These are phyloP conservation scores for Caenorhabditis sp. DNA, from an alignment of 2,888 invertebrate species.

Conservation along the genomic window DNA sequence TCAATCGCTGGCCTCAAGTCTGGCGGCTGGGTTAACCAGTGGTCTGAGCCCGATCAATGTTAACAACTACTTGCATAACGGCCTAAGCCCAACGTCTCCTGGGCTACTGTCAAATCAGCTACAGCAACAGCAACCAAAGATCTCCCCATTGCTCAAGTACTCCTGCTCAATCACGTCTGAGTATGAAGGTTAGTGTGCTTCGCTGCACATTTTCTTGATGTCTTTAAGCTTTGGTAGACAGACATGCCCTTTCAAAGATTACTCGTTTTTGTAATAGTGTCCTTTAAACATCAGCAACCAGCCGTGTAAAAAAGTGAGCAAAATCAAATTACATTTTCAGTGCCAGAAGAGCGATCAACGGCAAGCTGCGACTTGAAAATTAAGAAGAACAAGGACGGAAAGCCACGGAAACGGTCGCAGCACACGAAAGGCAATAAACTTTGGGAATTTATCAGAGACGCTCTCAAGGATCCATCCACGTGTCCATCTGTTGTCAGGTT, in stretches of 20 bases:
- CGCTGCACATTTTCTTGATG: too few relatives aligned
- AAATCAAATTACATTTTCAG: too few relatives aligned
- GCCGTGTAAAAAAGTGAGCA: too few relatives aligned
- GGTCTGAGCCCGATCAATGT: slow-evolving; percentile 64
- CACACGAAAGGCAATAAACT: slow-evolving; percentile 81
- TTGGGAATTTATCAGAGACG: slow-evolving; percentile 90
- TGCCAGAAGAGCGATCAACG: slow-evolving; percentile 39
- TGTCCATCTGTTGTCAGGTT: slow-evolving; percentile 86
- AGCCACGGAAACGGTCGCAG: slow-evolving; percentile 78
- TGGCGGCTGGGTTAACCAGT: slow-evolving; percentile 60
- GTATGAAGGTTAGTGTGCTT: slow-evolving; percentile 66
- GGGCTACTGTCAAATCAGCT: slow-evolving; percentile 44
- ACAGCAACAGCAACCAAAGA: slow-evolving; percentile 54
- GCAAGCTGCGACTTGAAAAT: slow-evolving; percentile 49
- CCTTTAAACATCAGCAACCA: too few relatives aligned
- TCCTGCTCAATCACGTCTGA: slow-evolving; percentile 57
- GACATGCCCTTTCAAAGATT: too few relatives aligned
- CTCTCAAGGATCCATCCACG: slow-evolving; percentile 86
- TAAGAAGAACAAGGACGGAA: slow-evolving; percentile 77
- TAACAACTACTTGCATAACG: slow-evolving; percentile 57
- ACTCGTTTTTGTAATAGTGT: too few relatives aligned
- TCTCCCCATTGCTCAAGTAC: slow-evolving; percentile 61
- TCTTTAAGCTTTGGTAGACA: too few relatives aligned
- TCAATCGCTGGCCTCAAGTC: slow-evolving; percentile 61
- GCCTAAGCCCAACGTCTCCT: slow-evolving; percentile 64